Percentiles rank a stretch among this genome's conserved stretches.
These are phyloP conservation scores for Dendrolimus pini DNA, from an alignment of 2,888 invertebrate genomes.

Conservation along the genomic window DNA sequence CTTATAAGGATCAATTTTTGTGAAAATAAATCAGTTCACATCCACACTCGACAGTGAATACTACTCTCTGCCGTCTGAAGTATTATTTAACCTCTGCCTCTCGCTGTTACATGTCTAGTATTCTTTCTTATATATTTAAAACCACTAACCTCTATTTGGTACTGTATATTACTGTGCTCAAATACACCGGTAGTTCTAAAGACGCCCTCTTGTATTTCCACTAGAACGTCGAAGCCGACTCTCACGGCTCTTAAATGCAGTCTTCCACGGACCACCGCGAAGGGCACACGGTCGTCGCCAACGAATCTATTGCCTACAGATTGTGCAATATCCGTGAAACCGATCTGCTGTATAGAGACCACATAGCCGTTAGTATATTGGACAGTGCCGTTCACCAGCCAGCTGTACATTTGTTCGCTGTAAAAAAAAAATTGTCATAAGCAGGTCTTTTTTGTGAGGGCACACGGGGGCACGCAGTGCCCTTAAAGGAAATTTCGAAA, in stretches of 20 bases:
- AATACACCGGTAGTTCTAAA: slow-evolving; percentile 35
- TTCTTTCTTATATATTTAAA: neutral
- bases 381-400: slow-evolving; percentile 34
- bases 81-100: too few relatives aligned
- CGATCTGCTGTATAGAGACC: slow-evolving; percentile 40
- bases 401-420: slow-evolving; percentile 37
- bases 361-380: slow-evolving; percentile 48
- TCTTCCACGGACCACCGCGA: slow-evolving; percentile 18
- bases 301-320: slow-evolving; percentile 8
- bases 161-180: slow-evolving; percentile 14
- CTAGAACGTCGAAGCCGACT: slow-evolving; percentile 41
- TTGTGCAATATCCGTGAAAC: slow-evolving; percentile 19
- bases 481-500: too few relatives aligned
- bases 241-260: slow-evolving; percentile 28
- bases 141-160: slow-evolving; percentile 27
- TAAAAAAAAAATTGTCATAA: slow-evolving; percentile 11
- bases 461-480: too few relatives aligned
- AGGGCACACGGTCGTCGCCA: slow-evolving; percentile 11
- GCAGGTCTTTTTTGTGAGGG: too few relatives aligned
- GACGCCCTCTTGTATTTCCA: slow-evolving; percentile 16
- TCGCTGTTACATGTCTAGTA: too few relatives aligned
- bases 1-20: too few relatives aligned
- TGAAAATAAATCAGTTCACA: too few relatives aligned
- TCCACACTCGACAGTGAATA: too few relatives aligned
- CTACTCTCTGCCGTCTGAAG: too few relatives aligned